Conservation (phyloP, 1,140 invertebrate species). For the Drosophila ercepeae region DNA sequence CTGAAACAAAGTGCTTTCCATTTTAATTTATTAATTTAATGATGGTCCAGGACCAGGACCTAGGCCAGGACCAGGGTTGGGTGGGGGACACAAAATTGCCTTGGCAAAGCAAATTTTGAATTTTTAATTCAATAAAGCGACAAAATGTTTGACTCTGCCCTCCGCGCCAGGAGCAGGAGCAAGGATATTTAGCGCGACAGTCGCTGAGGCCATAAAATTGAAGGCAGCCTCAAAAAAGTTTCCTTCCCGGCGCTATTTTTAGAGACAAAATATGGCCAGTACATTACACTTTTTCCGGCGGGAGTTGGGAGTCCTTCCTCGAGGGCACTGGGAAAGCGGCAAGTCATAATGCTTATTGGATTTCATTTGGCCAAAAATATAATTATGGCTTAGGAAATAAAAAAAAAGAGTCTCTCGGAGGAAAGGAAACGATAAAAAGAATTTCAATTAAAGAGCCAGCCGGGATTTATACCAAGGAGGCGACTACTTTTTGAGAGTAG, state of each 20-base stretch:
- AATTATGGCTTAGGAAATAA: constrained; percentile 65
- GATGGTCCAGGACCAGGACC: constrained; percentile 33
- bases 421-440: constrained; percentile 43
- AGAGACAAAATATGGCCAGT: constrained; percentile 55
- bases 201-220: constrained; percentile 69
- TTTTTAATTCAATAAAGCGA: constrained; percentile 81
- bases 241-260: constrained; percentile 42
- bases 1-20: constrained; percentile 79
- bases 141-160: constrained; percentile 71
- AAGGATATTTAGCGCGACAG: constrained; percentile 72
- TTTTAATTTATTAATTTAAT: constrained; percentile 83
- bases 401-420: constrained; percentile 3
- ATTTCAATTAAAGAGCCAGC: constrained; percentile 73
- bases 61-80: background rate
- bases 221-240: constrained; percentile 49
- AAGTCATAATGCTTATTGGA: constrained; percentile 80
- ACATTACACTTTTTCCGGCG: constrained; percentile 49
- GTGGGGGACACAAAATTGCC: constrained; percentile 35
- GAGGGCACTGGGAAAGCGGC: constrained; percentile 43
- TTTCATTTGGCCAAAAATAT: constrained; percentile 65
- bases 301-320: constrained; percentile 1
- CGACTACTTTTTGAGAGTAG: too few species aligned
- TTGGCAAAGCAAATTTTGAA: constrained; percentile 57
- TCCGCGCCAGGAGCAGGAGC: too few species aligned
- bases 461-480: constrained; percentile 35